Evolutionary conservation across 2,888 invertebrate species (phyloP).

Genomic region (Hydraecia micacea): DNA sequence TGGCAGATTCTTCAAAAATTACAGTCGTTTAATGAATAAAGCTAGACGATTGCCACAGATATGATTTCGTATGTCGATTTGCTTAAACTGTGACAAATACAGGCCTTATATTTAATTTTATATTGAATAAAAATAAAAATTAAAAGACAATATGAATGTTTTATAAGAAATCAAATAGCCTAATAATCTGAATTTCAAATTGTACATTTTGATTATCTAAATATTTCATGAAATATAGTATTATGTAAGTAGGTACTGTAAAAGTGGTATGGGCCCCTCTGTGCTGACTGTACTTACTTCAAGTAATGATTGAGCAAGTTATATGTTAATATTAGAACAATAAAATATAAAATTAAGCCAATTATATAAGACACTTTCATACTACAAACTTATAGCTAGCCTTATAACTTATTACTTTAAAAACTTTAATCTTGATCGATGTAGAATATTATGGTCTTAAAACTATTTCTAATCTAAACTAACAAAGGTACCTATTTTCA

Average conservation of each 20-base stretch:
- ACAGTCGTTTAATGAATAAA: slow-evolving; percentile 4
- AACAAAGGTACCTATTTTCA: slow-evolving; percentile 5
- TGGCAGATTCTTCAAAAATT: slow-evolving; percentile 21
- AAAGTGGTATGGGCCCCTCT: slow-evolving; percentile 21
- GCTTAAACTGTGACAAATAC: slow-evolving; percentile 23
- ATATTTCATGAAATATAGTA: slow-evolving; percentile 33
- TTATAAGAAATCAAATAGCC: slow-evolving; percentile 41
- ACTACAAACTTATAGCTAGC: slow-evolving; percentile 3
- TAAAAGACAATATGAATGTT: slow-evolving; percentile 62
- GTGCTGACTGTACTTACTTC: background rate
- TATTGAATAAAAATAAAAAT: slow-evolving; percentile 45
- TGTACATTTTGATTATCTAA: slow-evolving; percentile 41
- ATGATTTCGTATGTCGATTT: background rate
- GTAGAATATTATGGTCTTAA: slow-evolving; percentile 7
- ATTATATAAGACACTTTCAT: background rate
- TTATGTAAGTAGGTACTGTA: slow-evolving; percentile 3
- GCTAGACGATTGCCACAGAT: slow-evolving; percentile 7
- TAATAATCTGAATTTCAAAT: slow-evolving; percentile 37
- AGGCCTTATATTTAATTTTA: slow-evolving; percentile 39
- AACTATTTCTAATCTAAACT: slow-evolving; percentile 3
- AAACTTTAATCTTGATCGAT: background rate
- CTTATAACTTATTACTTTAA: background rate
- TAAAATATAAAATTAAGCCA: background rate
- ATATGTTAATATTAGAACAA: slow-evolving; percentile 1
- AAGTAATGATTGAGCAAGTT: background rate